Base-by-base conservation (phyloP, 1,140 invertebrate genomes). In the Drosophila ananassae region DNA sequence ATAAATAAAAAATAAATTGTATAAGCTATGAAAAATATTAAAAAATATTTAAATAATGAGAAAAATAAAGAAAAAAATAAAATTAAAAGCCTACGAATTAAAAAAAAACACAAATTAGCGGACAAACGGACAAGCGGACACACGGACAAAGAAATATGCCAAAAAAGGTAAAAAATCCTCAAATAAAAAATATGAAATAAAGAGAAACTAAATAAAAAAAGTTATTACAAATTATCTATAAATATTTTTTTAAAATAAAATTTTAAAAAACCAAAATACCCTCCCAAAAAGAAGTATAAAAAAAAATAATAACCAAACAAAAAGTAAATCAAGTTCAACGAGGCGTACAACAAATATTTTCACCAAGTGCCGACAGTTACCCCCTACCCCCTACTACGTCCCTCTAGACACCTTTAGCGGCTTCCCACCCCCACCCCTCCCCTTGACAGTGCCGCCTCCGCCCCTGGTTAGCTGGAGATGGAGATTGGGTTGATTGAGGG, bases 401-500 rank as follows among this genome's bases (percentile, higher is more conserved):
- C 32, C 37, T 3, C 37, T 10, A 8, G 9, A 10, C 30, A 32
- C 30, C 30, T 32, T 32, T 71, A 61, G 62, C 39, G 46, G 68
- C n/a, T 44, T 24, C 63, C 63, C 21, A 22, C 39, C 41, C 30
- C 9, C 22, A 10, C 12, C 3, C 30, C 28, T 24, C 28, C 13
- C 44, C 41, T 34, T 12, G 9, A 57, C 44, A 48, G 39, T n/a
- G 9, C 2, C 17, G 17, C 17, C 58, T 41, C 62, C 62, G 48
- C 44, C 55, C 53, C 53, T 48, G 61, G 57, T 39, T 62, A 53
- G 57, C 17, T 39, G 22, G 34, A 34, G 77, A 58, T 59, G 34
- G 71, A 63, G 63, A 69, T 69, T 56, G 55, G 50, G 54, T 81
- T 89, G 84, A 89, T 89, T 89, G 84, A 89, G 84, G 85, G 84